Percentiles rank a stretch among this genome's conserved stretches.
Conservation (phyloP, 2,113 vertebrate genomes). For the Capreolus pygargus region DNA sequence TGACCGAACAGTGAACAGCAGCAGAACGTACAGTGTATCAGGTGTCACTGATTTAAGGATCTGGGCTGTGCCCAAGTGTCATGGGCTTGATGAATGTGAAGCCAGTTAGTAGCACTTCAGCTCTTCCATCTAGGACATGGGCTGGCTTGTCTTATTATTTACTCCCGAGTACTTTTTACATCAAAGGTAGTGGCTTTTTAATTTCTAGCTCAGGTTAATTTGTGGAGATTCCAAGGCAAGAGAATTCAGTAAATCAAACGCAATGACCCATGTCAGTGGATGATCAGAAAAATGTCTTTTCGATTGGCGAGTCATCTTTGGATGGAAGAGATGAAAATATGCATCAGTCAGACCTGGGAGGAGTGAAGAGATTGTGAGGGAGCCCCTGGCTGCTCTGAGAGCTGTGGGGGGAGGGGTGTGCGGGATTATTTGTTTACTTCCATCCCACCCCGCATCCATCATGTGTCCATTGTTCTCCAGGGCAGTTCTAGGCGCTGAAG, state of each 20-base stretch:
- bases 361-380: neutral
- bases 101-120: neutral
- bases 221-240: neutral
- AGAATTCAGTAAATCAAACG: neutral
- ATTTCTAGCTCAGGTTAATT: neutral
- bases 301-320: neutral
- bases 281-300: neutral
- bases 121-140: neutral
- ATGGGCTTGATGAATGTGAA: neutral
- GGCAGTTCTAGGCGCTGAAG: neutral
- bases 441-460: neutral
- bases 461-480: neutral
- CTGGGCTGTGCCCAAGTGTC: neutral
- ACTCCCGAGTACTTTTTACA: neutral
- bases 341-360: neutral
- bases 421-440: neutral
- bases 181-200: neutral
- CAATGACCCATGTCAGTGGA: neutral
- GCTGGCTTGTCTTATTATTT: neutral
- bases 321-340: neutral
- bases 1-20: neutral
- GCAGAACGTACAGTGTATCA: rapidly evolving
- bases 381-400: too few relatives aligned
- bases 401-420: rapidly evolving
- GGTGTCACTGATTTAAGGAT: neutral